Conservation (phyloP, 2,113 vertebrate species). For the Origma solitaria region DNA sequence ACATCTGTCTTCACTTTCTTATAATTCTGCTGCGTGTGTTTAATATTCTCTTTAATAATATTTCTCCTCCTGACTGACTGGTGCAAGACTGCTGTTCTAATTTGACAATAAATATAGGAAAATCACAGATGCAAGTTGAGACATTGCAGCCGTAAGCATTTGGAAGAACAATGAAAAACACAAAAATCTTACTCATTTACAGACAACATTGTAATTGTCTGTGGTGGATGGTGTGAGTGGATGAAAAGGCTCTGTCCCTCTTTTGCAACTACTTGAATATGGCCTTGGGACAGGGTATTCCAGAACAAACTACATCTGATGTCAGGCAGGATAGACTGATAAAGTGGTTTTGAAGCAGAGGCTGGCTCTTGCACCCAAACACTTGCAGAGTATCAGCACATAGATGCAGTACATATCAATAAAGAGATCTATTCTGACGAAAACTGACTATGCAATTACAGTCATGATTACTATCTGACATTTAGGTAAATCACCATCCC, state of each 20-base stretch:
- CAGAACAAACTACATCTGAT: not conserved
- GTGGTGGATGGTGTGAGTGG: not conserved
- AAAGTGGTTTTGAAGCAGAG: not conserved
- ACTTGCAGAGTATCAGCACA: not conserved
- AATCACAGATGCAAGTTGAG: not conserved
- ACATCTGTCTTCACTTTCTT: not conserved
- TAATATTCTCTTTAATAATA: not conserved
- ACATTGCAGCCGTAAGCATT: not conserved
- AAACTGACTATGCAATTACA: not conserved
- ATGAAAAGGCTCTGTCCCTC: not conserved
- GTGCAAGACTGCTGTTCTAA: not conserved
- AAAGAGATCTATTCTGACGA: not conserved
- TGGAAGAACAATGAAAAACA: not conserved
- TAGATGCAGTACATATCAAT: not conserved
- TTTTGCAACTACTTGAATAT: not conserved
- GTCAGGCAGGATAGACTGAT: not conserved
- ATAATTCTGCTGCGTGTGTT: not conserved
- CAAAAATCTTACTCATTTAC: not conserved
- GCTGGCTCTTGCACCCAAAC: not conserved
- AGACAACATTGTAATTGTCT: not conserved
- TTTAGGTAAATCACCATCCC: not conserved
- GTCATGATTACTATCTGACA: not conserved
- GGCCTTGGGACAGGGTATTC: not conserved
- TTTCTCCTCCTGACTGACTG: not conserved
- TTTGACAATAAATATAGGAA: not conserved